Conservation (phyloP, 2,888 invertebrate species). For the Subacronicta megacephala region DNA sequence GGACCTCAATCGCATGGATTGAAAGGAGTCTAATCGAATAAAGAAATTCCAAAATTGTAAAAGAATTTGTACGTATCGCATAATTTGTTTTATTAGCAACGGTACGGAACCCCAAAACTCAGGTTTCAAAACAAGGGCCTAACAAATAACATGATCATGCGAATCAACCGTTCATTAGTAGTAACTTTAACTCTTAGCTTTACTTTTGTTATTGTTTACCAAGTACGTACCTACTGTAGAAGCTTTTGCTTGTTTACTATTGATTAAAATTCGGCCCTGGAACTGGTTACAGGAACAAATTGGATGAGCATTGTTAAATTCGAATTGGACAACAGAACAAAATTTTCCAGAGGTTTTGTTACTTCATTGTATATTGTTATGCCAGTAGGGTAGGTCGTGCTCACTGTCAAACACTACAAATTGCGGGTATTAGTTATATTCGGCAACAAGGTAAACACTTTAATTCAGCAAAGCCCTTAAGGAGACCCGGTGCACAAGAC, state of each 20-base stretch:
- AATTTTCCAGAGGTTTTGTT: conserved; percentile 2
- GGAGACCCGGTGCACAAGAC: no score
- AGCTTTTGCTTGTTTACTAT: conserved; percentile 69
- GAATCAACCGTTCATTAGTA: conserved; percentile 61
- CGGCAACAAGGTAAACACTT: no score
- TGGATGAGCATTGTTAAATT: conserved; percentile 54
- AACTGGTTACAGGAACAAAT: conserved; percentile 57
- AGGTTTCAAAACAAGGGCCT: conserved; percentile 9
- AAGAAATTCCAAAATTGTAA: not conserved
- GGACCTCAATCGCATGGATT: no score
- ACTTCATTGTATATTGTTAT: not conserved
- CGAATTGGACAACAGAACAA: conserved; percentile 10
- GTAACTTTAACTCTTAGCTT: conserved; percentile 54
- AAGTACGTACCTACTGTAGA: conserved; percentile 59
- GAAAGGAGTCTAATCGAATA: not conserved
- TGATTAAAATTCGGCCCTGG: conserved; percentile 62
- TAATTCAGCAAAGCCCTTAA: no score
- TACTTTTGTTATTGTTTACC: conserved; percentile 72
- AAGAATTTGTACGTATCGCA: not conserved
- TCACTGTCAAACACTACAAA: no score
- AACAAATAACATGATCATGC: conserved; percentile 49
- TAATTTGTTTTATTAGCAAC: conserved; percentile 8
- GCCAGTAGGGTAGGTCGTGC: not conserved
- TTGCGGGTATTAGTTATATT: no score
- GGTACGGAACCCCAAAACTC: conserved; percentile 7